A percentile compares a stretch with the other conserved stretches of the same genome.
phyloP scores from a whole-genome alignment of 2,888 invertebrate genomes.

The Oligia latruncula region DNA sequence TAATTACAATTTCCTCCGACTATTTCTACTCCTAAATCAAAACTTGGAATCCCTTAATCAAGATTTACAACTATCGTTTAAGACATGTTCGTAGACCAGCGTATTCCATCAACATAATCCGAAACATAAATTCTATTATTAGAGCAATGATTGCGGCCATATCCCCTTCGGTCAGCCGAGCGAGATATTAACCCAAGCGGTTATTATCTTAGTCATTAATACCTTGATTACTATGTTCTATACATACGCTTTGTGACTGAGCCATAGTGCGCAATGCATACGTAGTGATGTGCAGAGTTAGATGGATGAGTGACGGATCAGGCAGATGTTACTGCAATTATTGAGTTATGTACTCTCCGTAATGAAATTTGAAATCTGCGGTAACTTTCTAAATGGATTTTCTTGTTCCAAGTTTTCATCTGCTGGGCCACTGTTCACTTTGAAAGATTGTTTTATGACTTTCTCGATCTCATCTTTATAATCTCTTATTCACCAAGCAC shows the following conservation, averaged over 20 bases:
- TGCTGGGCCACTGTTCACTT: neutral
- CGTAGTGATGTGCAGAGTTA: neutral
- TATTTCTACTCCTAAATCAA: conserved; percentile 56
- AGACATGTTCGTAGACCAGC: conserved; percentile 51
- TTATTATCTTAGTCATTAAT: conserved; percentile 69
- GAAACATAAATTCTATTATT: conserved; percentile 71
- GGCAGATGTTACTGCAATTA: conserved; percentile 18
- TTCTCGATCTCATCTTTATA: neutral
- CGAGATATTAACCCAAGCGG: conserved; percentile 64
- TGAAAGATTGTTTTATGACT: neutral
- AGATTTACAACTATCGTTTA: conserved; percentile 50
- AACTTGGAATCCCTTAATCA: conserved; percentile 61
- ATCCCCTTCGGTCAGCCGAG: conserved; percentile 58
- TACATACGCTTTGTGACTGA: conserved; percentile 42
- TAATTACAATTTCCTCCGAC: conserved; percentile 47
- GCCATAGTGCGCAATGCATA: conserved; percentile 33
- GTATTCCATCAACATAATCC: conserved; percentile 72
- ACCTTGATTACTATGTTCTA: conserved; percentile 65
- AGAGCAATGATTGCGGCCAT: conserved; percentile 54
- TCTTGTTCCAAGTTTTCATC: neutral
- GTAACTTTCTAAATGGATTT: conserved; percentile 1
- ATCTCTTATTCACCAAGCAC: neutral
- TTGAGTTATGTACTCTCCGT: conserved; percentile 9
- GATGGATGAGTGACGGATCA: conserved; percentile 25
- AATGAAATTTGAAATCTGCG: conserved; percentile 32